Evolutionary conservation across 2,113 vertebrate genomes (phyloP), one percentile per base, ranked within the genome.

Genomic region (Pyxicephalus adspersus): DNA sequence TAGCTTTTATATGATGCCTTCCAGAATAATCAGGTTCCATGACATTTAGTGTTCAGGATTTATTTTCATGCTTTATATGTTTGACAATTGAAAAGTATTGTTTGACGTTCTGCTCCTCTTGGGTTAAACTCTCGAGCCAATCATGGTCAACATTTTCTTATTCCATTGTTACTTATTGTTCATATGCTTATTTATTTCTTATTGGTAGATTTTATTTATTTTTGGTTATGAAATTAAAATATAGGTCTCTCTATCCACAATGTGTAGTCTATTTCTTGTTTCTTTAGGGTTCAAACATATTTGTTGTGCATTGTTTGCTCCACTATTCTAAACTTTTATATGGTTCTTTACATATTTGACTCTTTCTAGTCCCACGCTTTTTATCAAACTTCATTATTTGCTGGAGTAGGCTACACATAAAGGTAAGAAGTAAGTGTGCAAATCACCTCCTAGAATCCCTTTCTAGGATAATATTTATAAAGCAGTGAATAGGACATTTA

Each of bases 1-100:
- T 84, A 84, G 84, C 86, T 89, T 91, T 87, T 65, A 20, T 74
- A 65, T 64, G 68, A 82, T 75, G 58, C 79, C 71, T 82, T 82
- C 71, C 80, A 57, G 57, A 60, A 45, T 45, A 81, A 38, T 73
- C 71, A 75, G 58, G 61, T 66, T 65, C 65, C 61, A 82, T 66
- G 68, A 74, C 16, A 50, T 68, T 23, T 54, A 75, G 80, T 57
- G 71, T 55, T 61, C 63, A 23, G 17, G 50, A 15, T 26, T 38
- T 26, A 31, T 82, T 66, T 75, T 54, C 60, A 66, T 55, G 80
- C 67, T 61, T 81, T n/a, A 38, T 18, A 64, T 63, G 25, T 34
- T 25, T 50, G 64, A 38, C 52, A 57, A n/a, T 81, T 31, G 28
- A 74, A 23, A 38, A n/a, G 71, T 34, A 34, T 73, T 34, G 29